Base-by-base conservation (phyloP, 1,140 invertebrate species). In the Drosophila simulans region DNA sequence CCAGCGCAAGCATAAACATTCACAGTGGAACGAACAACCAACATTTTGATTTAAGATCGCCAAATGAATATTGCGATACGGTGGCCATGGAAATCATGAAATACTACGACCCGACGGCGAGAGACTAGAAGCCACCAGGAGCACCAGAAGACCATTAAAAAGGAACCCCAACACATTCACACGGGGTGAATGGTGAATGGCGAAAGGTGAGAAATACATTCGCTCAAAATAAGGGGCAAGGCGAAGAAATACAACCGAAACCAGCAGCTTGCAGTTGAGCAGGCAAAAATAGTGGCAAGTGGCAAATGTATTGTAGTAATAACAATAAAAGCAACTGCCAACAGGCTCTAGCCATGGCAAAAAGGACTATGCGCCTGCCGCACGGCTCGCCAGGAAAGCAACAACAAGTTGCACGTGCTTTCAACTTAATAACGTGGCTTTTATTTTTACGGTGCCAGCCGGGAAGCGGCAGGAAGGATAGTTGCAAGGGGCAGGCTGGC, bases 371-470 rank as follows among this genome's bases (percentile, higher is more conserved):
- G 31, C 22, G 54, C 46, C 43, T 56, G 35, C 45, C 42, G 31
- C 52, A 31, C 52, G 34, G 39, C 53, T 48, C 58, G 39, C 37
- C 54, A 54, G 63, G 60, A 64, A 35, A 27, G 64, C 79, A 88
- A 89, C 81, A 79, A 90, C 86, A 90, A 88, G 81, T 90, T 85
- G 85, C 85, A 90, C 85, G 85, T 90, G 85, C 85, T 90, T 90
- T 90, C 78, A 85, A 85, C 85, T 76, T 85, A 90, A 90, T 90
- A 90, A 90, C 85, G 77, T 90, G 85, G 85, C 85, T 90, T 90
- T 90, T 90, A 90, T 85, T 90, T 90, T 90, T 90, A 90, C 85
- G 75, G 74, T 56, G 58, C 59, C 48, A 62, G 46, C 40, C 54
- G 37, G 43, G 39, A 80, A 20, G 46, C 43, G 42, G 45, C 52